Base-by-base conservation (phyloP, 2,888 invertebrate species). In the Campopleginae sp. region DNA sequence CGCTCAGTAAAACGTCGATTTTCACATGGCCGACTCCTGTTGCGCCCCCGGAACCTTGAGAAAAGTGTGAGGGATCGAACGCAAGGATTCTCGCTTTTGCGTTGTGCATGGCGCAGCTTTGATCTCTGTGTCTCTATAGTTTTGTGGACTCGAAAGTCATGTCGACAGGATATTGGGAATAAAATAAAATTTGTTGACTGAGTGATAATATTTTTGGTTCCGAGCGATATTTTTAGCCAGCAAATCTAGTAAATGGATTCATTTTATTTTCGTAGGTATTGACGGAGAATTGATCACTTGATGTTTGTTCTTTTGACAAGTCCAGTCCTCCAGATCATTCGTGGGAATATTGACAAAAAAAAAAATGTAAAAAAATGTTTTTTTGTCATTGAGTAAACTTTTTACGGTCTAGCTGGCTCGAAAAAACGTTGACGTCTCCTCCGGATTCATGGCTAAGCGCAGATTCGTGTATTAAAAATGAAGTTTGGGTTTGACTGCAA, bases 21-120 rank as follows among this genome's bases (percentile, higher is more conserved):
- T 82, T 82, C 82, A 85, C 85, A 85, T 85, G 85, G 85, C 82
- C 85, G 65, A 65, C 85, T 85, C 82, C 85, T 85, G 85, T 85
- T 85, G 85, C 85, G 82, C 85, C 76, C 82, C 82, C 85, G 85
- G 82, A 85, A 85, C 85, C 82, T 85, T 85, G 85, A 85, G 80
- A 78, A 74, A 82, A 79, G 77, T 80, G 76, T 85, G 79, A 76
- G 76, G 85, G 79, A 76, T 82, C 82, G 82, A 82, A 79, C 80
- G 81, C 74, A 54, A 70, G 81, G 66, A 82, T 82, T 65, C 58
- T 38, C 75, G 75, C 44, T 33, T 85, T 82, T 79, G 78, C 79
- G 75, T 80, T 76, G 79, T 70, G 82, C 82, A 48, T 66, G 71
- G 78, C 84, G 81, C 74, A 78, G 68, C 81, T 46, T 10, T 63